Conservation (phyloP, 1,140 invertebrate species). For the Archivesica marissinica region DNA sequence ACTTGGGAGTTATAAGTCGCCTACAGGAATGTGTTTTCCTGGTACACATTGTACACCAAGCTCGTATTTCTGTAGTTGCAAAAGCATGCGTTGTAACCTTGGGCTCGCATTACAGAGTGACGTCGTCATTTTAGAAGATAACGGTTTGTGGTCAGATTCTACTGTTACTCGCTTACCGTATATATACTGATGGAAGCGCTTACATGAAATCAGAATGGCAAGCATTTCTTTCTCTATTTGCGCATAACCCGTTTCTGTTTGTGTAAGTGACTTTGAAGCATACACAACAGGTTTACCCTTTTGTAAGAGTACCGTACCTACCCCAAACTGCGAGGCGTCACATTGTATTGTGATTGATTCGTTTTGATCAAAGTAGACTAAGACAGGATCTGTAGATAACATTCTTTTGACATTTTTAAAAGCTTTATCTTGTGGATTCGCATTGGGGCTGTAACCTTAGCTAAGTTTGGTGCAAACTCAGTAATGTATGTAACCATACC, state of each 20-base stretch:
- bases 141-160: neutral
- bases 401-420: slow-evolving; percentile 76
- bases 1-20: neutral
- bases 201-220: neutral
- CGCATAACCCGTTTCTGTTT: neutral
- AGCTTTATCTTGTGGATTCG: slow-evolving; percentile 49
- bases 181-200: neutral
- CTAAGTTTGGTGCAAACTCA: slow-evolving; percentile 80
- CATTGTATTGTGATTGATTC: neutral
- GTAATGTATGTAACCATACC: slow-evolving; percentile 83
- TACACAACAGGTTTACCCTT: neutral
- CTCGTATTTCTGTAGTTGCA: too few species aligned
- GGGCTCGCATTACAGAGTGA: slow-evolving; percentile 1
- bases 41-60: too few species aligned
- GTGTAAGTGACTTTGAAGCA: slow-evolving; percentile 10
- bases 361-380: neutral
- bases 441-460: slow-evolving; percentile 55
- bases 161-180: neutral
- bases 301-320: neutral
- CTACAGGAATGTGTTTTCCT: neutral
- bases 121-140: neutral
- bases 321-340: neutral
- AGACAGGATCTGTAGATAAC: slow-evolving; percentile 53
- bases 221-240: slow-evolving; percentile 12
- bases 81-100: too few species aligned